Evolutionary conservation across 1,140 invertebrate genomes (phyloP).

Genomic region (Drosophila ananassae): DNA sequence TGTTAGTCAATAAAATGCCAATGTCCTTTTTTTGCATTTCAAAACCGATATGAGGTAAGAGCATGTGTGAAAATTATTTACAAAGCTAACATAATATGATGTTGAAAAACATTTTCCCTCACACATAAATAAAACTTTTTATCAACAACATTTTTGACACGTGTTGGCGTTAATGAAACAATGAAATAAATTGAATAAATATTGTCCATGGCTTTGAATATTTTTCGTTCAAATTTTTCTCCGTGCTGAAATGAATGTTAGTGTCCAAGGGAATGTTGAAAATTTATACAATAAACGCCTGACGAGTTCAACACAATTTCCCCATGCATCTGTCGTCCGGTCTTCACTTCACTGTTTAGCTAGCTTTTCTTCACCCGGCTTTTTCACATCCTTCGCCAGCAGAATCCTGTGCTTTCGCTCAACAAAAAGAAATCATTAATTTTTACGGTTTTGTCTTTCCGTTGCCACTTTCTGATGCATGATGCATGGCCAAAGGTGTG

Average conservation of each 20-base stretch:
- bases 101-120: neutral
- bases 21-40: neutral
- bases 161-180: neutral
- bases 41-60: neutral
- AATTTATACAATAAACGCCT: slow-evolving; percentile 69
- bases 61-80: neutral
- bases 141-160: neutral
- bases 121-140: neutral
- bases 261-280: slow-evolving; percentile 29
- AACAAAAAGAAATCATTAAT: slow-evolving; percentile 71
- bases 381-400: slow-evolving; percentile 24
- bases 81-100: too few relatives aligned
- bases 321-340: slow-evolving; percentile 60
- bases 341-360: slow-evolving; percentile 41
- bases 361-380: slow-evolving; percentile 20
- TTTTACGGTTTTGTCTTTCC: slow-evolving; percentile 59
- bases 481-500: neutral
- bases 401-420: slow-evolving; percentile 28
- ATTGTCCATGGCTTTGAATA: neutral
- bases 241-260: neutral
- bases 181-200: slow-evolving; percentile 1
- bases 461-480: slow-evolving; percentile 31
- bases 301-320: slow-evolving; percentile 59
- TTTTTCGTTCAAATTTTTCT: neutral
- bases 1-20: neutral